These are phyloP conservation scores for Argentina silus DNA, from an alignment of 2,797 vertebrate species.

Conservation along the genomic window DNA sequence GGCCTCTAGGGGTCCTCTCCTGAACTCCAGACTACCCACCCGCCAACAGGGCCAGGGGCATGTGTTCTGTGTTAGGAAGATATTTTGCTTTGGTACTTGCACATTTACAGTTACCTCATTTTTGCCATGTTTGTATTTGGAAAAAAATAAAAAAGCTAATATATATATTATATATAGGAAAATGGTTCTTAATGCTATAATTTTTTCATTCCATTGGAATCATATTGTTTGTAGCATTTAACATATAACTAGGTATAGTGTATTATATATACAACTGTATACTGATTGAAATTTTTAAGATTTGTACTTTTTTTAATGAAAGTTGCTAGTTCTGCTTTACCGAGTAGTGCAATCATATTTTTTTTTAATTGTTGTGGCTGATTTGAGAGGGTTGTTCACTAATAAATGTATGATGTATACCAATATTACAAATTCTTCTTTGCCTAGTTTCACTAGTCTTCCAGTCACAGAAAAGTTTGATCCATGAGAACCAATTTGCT, in stretches of 20 bases:
- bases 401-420: constrained; percentile 99
- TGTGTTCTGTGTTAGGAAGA: constrained; percentile 95
- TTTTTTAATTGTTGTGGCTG: constrained; percentile 99
- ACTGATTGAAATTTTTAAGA: constrained; percentile 99
- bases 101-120: constrained; percentile 99
- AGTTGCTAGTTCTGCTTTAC: constrained; percentile 99
- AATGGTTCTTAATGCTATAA: constrained; percentile 99
- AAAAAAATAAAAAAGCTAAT: constrained; percentile 91
- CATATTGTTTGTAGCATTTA: constrained; percentile 99
- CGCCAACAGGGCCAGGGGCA: constrained; percentile 88
- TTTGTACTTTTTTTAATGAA: constrained; percentile 99
- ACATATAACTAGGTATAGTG: constrained; percentile 98
- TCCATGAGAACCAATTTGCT: neutral
- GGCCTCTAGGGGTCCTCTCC: constrained; percentile 85
- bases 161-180: constrained; percentile 99
- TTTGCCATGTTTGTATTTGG: constrained; percentile 99
- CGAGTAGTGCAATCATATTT: constrained; percentile 99
- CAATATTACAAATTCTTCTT: constrained; percentile 67
- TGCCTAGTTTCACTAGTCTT: constrained; percentile 27
- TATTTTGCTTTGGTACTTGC: constrained; percentile 99
- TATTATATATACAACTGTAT: constrained; percentile 99
- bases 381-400: constrained; percentile 99
- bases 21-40: constrained; percentile 83
- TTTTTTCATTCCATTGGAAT: constrained; percentile 99
- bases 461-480: neutral